Conservation (phyloP, 2,113 vertebrate species). For the Erythrolamprus reginae region DNA sequence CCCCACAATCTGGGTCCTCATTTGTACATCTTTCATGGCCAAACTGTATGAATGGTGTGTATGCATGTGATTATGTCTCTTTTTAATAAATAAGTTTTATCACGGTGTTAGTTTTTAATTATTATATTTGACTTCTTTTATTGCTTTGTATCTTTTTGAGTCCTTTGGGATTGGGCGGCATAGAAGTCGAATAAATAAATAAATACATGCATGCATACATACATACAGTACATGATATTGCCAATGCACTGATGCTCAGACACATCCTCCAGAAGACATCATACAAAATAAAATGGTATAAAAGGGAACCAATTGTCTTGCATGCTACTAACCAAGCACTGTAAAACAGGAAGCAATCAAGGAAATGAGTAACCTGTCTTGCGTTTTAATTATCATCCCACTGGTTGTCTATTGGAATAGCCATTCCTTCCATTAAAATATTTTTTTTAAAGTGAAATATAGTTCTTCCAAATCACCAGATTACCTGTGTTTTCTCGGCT, state of each 20-base stretch:
- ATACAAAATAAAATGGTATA: not conserved
- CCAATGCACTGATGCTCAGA: not conserved
- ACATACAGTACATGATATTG: no score
- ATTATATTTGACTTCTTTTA: no score
- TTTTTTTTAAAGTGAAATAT: not conserved
- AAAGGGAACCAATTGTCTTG: not conserved
- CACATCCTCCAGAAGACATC: not conserved
- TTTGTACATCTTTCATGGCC: no score
- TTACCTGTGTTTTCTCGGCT: not conserved
- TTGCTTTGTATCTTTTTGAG: no score
- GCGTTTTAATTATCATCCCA: not conserved
- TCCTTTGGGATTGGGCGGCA: no score
- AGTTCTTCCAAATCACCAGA: not conserved
- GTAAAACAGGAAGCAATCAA: not conserved
- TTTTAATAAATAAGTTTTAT: no score
- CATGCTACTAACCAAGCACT: not conserved
- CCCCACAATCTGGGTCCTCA: no score
- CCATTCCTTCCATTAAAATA: not conserved
- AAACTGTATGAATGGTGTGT: no score
- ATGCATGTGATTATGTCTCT: no score
- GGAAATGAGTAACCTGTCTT: not conserved
- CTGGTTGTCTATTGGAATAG: not conserved
- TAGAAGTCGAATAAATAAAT: no score
- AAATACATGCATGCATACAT: no score
- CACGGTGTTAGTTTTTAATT: no score